Conservation (phyloP, 1,140 invertebrate species). For the Medauroidea extradentata region DNA sequence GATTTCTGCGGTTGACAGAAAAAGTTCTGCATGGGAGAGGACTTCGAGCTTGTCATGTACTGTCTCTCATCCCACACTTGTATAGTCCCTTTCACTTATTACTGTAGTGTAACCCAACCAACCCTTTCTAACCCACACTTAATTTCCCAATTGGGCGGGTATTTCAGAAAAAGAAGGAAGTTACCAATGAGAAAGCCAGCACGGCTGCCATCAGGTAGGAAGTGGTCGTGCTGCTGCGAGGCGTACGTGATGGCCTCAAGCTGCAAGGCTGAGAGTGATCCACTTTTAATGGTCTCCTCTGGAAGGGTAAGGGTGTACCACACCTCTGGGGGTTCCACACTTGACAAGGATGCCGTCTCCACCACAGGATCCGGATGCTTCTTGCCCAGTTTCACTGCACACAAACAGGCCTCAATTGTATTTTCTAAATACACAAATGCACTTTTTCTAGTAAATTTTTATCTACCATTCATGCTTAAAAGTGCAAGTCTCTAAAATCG, state of each 20-base stretch:
- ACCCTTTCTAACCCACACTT: no score
- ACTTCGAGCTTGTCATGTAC: no score
- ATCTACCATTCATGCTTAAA: no score
- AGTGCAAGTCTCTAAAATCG: no score
- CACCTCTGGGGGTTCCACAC: conserved; percentile 92
- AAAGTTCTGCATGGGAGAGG: no score
- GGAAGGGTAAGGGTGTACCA: conserved; percentile 86
- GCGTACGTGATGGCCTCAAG: conserved; percentile 96
- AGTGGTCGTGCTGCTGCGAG: conserved; percentile 91
- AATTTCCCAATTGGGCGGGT: no score
- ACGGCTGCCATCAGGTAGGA: conserved; percentile 82
- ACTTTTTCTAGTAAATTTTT: no score
- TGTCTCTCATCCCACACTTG: no score
- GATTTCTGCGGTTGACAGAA: no score
- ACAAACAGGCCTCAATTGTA: conserved; percentile 19
- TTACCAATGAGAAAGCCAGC: conserved; percentile 93
- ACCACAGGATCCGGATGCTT: conserved; percentile 99
- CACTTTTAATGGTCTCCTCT: conserved; percentile 75
- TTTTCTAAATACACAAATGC: conserved; percentile 18
- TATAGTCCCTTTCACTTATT: no score
- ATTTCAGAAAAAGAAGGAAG: no score
- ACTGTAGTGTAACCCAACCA: no score
- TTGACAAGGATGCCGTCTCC: conserved; percentile 95
- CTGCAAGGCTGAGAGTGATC: conserved; percentile 90
- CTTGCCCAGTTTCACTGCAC: conserved; percentile 82